Conservation (phyloP, 1,140 invertebrate genomes). For the Cheumatopsyche charites region DNA sequence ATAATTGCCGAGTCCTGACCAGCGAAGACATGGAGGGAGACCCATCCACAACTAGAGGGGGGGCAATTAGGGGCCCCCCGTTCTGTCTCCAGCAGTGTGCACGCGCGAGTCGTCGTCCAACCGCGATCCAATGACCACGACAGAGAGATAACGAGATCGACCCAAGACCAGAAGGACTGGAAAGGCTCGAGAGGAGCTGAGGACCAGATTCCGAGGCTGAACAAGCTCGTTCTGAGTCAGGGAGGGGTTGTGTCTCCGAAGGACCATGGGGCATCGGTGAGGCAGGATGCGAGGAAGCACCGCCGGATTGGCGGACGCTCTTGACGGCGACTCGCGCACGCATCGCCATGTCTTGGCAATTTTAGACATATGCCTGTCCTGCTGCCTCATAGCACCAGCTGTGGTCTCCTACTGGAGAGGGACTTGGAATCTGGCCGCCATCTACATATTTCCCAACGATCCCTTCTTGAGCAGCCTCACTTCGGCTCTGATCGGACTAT, state of each 20-base stretch:
- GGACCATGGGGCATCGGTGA: background rate
- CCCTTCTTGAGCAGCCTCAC: slow-evolving; percentile 65
- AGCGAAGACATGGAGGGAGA: slow-evolving; percentile 1
- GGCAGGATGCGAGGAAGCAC: slow-evolving; percentile 65
- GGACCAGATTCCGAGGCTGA: too few relatives aligned
- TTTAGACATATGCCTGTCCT: slow-evolving; percentile 74
- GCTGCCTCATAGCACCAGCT: slow-evolving; percentile 74
- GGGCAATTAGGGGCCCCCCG: background rate
- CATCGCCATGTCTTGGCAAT: slow-evolving; percentile 69
- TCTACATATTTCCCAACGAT: slow-evolving; percentile 69
- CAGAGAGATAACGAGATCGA: background rate
- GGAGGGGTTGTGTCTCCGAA: background rate
- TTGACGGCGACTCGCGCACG: slow-evolving; percentile 57
- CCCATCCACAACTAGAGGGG: background rate
- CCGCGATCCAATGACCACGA: background rate
- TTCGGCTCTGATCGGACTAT: slow-evolving; percentile 72
- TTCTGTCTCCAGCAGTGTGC: background rate
- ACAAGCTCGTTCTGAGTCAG: too few relatives aligned
- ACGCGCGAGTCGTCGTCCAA: slow-evolving; percentile 2
- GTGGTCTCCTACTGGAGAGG: slow-evolving; percentile 87
- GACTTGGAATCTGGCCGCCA: slow-evolving; percentile 80
- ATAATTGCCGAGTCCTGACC: slow-evolving; percentile 4
- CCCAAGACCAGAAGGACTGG: background rate
- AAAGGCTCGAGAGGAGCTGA: too few relatives aligned
- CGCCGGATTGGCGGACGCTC: slow-evolving; percentile 62